Percentiles rank a stretch among this genome's conserved stretches.
Conservation (phyloP, 2,113 vertebrate species). For the Elachura formosa region DNA sequence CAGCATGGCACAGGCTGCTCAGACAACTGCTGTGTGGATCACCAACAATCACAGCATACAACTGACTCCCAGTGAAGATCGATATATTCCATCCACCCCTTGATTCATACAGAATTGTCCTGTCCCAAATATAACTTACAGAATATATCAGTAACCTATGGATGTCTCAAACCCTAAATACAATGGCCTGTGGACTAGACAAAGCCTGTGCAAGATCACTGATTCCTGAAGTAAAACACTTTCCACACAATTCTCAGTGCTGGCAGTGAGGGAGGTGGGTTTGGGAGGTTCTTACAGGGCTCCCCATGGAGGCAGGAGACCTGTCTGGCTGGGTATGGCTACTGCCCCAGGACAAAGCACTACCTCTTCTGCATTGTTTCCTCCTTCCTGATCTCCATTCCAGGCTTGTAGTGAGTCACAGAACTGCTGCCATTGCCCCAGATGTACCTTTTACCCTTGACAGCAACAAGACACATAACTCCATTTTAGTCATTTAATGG, state of each 20-base stretch:
- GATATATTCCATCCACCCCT: not conserved
- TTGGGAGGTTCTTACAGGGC: not conserved
- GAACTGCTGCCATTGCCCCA: not conserved
- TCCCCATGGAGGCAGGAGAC: not conserved
- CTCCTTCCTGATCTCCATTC: not conserved
- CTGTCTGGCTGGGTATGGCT: not conserved
- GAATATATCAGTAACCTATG: rapidly evolving
- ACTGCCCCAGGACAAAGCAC: not conserved
- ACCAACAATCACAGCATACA: not conserved
- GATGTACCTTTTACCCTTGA: not conserved
- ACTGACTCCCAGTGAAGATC: not conserved
- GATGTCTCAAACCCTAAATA: not conserved
- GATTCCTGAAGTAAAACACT: not conserved
- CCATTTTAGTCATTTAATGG: not conserved
- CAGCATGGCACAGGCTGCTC: not conserved
- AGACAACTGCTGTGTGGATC: not conserved
- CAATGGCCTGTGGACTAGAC: not conserved
- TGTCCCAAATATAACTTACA: not conserved
- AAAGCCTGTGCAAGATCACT: not conserved
- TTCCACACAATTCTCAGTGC: not conserved
- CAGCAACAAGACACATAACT: not conserved
- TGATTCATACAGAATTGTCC: not conserved
- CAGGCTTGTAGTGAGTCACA: not conserved
- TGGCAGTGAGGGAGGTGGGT: not conserved
- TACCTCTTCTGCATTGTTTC: not conserved